phyloP scores from a whole-genome alignment of 2,888 invertebrate genomes.

The Limnephilus rhombicus region DNA sequence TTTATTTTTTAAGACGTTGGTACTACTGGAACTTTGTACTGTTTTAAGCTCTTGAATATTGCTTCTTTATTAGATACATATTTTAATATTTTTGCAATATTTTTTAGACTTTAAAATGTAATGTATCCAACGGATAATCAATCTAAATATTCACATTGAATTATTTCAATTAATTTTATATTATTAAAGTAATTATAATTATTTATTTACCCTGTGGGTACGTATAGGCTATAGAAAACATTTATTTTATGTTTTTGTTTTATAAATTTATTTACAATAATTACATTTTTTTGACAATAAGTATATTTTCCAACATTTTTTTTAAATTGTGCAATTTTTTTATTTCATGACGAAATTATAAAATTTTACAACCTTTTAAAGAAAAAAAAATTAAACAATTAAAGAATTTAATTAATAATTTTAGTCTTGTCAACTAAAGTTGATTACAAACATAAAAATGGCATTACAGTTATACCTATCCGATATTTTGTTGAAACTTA shows the following conservation, averaged over 20 bases:
- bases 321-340: not conserved
- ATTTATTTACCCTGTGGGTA: constrained; percentile 27
- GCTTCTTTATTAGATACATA: not conserved
- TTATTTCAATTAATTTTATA: not conserved
- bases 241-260: constrained; percentile 6
- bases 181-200: constrained; percentile 23
- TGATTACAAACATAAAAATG: no score
- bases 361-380: not conserved
- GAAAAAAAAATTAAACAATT: not conserved
- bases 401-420: no score
- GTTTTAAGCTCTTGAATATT: not conserved
- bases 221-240: not conserved
- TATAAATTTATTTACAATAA: not conserved
- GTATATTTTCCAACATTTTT: not conserved
- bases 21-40: constrained; percentile 28
- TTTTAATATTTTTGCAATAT: constrained; percentile 4
- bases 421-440: not conserved
- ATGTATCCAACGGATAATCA: constrained; percentile 7
- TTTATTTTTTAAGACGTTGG: not conserved
- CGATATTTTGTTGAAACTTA: not conserved
- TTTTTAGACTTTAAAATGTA: constrained; percentile 20
- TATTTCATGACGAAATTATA: not conserved
- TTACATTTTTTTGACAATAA: not conserved
- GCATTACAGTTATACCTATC: no score
- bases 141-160: not conserved